Conservation (phyloP, 2,888 invertebrate genomes). For the Eupithecia abbreviata region DNA sequence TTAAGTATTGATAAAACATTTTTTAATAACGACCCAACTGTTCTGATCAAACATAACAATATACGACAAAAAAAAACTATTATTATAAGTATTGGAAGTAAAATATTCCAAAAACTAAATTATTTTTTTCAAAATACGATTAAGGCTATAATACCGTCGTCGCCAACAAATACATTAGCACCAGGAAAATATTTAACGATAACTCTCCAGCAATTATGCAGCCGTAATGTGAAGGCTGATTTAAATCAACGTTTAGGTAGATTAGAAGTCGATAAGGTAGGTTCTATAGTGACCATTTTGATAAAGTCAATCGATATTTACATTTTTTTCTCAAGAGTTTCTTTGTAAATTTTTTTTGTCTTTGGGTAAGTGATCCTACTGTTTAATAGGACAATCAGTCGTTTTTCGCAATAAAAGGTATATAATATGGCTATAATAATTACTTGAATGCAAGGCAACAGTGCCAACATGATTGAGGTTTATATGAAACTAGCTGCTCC, state of each 20-base stretch:
- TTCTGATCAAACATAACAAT: background rate
- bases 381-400: background rate
- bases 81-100: background rate
- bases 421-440: background rate
- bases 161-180: conserved; percentile 4
- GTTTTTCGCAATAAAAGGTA: background rate
- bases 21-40: background rate
- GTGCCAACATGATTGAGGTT: background rate
- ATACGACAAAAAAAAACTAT: background rate
- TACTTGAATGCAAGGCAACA: background rate
- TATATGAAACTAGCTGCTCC: too few species aligned
- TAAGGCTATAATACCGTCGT: background rate
- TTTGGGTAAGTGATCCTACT: background rate
- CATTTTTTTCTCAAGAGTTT: background rate
- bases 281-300: background rate
- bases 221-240: background rate
- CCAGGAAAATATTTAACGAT: background rate
- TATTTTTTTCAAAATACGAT: background rate
- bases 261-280: background rate
- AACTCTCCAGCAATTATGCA: background rate
- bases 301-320: background rate
- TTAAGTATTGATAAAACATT: too few species aligned
- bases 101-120: background rate
- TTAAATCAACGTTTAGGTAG: background rate
- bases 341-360: background rate